A percentile compares a stretch with the other conserved stretches of the same genome.
Evolutionary conservation across 2,113 vertebrate species (phyloP).

Genomic region (Sebastes schlegelii): DNA sequence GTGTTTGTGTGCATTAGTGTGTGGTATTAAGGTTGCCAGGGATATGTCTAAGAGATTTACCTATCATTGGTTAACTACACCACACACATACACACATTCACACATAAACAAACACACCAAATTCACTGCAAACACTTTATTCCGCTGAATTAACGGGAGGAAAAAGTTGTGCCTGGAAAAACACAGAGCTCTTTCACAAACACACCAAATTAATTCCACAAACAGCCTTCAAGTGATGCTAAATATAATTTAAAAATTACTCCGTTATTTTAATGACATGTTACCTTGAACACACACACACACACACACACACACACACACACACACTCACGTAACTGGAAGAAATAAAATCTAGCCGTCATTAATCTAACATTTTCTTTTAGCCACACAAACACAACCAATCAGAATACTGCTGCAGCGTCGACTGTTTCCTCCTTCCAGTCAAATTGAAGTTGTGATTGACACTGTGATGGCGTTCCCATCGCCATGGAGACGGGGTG

Average conservation of each 20-base stretch:
- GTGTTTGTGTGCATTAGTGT: too few relatives aligned
- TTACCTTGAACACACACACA: conserved; percentile 12
- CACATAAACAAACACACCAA: conserved; percentile 5
- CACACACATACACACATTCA: conserved; percentile 26
- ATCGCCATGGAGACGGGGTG: not conserved
- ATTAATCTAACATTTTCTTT: not conserved
- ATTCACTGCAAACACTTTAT: conserved; percentile 56
- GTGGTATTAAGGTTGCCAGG: conserved; percentile 36
- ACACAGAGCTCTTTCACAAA: conserved; percentile 50
- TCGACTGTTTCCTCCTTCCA: too few relatives aligned
- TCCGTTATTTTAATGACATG: conserved; percentile 43
- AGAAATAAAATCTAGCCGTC: not conserved
- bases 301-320: conserved; percentile 4
- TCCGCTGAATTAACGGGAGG: conserved; percentile 52
- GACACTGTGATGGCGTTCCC: not conserved
- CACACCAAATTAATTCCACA: conserved; percentile 56
- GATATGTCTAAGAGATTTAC: conserved; percentile 50
- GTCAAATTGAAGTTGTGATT: not conserved
- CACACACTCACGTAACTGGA: not conserved
- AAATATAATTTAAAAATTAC: conserved; percentile 43
- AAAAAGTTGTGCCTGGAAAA: conserved; percentile 49
- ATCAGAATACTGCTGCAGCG: not conserved
- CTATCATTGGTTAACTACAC: conserved; percentile 35
- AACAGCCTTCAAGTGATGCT: conserved; percentile 53
- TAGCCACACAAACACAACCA: conserved; percentile 1